Percentiles rank a stretch among this genome's conserved stretches.
Evolutionary conservation across 2,888 invertebrate genomes (phyloP).

Genomic region (Carpatolechia fugitivella): DNA sequence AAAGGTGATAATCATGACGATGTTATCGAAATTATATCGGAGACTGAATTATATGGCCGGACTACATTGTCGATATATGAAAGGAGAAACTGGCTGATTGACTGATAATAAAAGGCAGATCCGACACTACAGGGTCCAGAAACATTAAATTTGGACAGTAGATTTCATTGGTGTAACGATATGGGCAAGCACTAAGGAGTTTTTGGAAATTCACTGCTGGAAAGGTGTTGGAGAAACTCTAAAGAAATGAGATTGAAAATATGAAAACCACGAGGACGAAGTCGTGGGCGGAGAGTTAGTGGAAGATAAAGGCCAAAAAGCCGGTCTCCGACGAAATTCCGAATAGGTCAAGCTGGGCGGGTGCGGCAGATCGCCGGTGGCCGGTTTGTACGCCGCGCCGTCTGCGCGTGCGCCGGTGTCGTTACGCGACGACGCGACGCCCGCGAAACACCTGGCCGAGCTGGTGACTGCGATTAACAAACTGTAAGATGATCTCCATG

Average conservation of each 20-base stretch:
- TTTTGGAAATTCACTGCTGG: too few relatives aligned
- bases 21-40: not conserved
- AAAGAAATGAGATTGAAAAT: too few relatives aligned
- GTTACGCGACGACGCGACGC: conserved; percentile 30
- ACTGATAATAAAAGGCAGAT: too few relatives aligned
- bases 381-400: conserved; percentile 54
- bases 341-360: conserved; percentile 25
- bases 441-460: conserved; percentile 31
- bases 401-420: conserved; percentile 51
- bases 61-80: too few relatives aligned
- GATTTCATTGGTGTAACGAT: too few relatives aligned
- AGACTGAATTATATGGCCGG: conserved; percentile 3
- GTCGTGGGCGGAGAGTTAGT: too few relatives aligned
- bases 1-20: not conserved
- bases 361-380: conserved; percentile 15
- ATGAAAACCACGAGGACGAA: too few relatives aligned
- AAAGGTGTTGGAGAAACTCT: too few relatives aligned
- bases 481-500: not conserved
- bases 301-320: not conserved
- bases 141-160: too few relatives aligned
- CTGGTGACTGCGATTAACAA: not conserved
- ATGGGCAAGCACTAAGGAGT: too few relatives aligned
- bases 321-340: conserved; percentile 22
- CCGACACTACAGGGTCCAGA: too few relatives aligned
- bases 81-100: too few relatives aligned